Base-by-base conservation (phyloP, 53 echinoderm and acorn worm genomes). In the Apostichopus leukothele region DNA sequence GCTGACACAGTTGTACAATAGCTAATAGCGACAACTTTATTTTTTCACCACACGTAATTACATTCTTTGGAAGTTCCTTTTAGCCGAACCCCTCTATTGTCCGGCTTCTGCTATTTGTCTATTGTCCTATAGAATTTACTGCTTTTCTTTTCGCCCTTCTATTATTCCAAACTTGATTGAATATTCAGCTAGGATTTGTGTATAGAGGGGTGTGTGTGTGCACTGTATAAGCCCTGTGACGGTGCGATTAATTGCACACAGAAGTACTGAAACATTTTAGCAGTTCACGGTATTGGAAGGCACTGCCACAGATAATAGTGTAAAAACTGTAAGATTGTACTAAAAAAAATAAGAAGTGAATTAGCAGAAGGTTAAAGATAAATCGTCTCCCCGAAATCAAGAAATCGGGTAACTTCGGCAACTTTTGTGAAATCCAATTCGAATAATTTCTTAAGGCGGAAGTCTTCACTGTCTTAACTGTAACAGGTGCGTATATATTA, bases 31-130 rank as follows among this genome's bases (percentile, higher is more conserved):
- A 50, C 7, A n/a, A 81, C 81, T 81, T 53, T 81, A 81, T 54
- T 86, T 83, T 67, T 60, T 26, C 61, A 51, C 86, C 25, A n/a
- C 27, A 71, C 86, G 86, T 71, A 86, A 86, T 86, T 86, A 39
- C 86, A 68, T 86, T 86, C 86, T 27, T 60, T 86, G 27, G 27
- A 66, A 86, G 86, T 86, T 86, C 86, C 86, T 86, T 86, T 86
- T 86, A 86, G 71, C 67, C 51, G 61, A 71, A 23, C 61, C 86
- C 71, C 71, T 86, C 86, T 50, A 86, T 86, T 86, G 86, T 86
- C 50, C 71, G 67, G 86, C 16, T 20, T 10, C 26, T 86, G 86
- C 86, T 71, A 86, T 86, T 86, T 83, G 67, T 5, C 86, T 50
- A 86, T 86, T 86, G 71, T 86, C 71, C 67, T 67, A 67, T 86